A percentile compares a stretch with the other conserved stretches of the same genome.
Evolutionary conservation across 2,797 vertebrate species (phyloP).

Genomic region (Eleutherodactylus coqui): DNA sequence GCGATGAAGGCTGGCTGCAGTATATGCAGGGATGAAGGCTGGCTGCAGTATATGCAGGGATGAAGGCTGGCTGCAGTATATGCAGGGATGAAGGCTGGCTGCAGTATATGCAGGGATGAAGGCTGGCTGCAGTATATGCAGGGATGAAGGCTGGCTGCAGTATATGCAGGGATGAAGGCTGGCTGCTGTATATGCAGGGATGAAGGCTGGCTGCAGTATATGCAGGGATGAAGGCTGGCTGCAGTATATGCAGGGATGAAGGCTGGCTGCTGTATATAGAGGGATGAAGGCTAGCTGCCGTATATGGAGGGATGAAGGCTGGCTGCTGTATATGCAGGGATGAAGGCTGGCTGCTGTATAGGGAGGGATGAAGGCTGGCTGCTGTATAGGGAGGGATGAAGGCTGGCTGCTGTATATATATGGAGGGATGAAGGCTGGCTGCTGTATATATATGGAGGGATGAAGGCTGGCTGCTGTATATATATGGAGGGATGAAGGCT

Average conservation of each 20-base stretch:
- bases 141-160: too few relatives aligned
- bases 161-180: too few relatives aligned
- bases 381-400: not conserved
- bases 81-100: not conserved
- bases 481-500: not conserved
- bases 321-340: not conserved
- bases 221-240: not conserved
- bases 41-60: too few relatives aligned
- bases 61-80: not conserved
- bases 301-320: too few relatives aligned
- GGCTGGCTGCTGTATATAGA: not conserved
- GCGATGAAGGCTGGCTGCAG: conserved; percentile 2
- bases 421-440: not conserved
- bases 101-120: too few relatives aligned
- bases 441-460: not conserved
- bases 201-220: not conserved
- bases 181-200: not conserved
- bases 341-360: not conserved
- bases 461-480: not conserved
- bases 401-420: too few relatives aligned
- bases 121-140: not conserved
- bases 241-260: too few relatives aligned
- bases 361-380: not conserved
- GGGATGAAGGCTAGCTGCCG: too few relatives aligned
- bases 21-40: not conserved